Conservation (phyloP, 2,888 invertebrate species). For the Acanthosoma haemorrhoidale region DNA sequence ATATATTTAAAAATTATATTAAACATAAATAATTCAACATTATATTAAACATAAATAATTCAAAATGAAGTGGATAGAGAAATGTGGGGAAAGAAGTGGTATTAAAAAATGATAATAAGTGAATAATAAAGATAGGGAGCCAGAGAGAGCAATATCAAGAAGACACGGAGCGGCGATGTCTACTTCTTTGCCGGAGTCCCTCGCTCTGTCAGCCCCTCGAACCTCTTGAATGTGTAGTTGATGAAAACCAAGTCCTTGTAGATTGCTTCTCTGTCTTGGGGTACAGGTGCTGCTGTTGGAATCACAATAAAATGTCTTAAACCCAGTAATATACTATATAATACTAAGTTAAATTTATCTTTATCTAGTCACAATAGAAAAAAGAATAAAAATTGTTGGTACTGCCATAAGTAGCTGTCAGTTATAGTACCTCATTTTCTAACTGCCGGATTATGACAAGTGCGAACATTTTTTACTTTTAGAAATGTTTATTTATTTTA, state of each 20-base stretch:
- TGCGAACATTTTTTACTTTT: no score
- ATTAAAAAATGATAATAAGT: background rate
- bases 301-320: background rate
- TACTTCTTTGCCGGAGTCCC: constrained; percentile 77
- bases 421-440: no score
- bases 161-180: background rate
- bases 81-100: background rate
- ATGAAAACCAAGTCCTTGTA: constrained; percentile 99
- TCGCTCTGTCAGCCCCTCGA: constrained; percentile 92
- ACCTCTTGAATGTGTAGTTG: constrained; percentile 99
- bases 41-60: constrained; percentile 6
- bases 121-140: background rate
- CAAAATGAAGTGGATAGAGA: background rate
- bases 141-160: background rate
- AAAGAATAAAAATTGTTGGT: no score
- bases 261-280: constrained; percentile 83
- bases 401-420: no score
- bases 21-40: background rate
- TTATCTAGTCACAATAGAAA: no score
- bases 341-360: no score
- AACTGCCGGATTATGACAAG: no score
- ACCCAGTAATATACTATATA: no score
- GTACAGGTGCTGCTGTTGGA: constrained; percentile 71
- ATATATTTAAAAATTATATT: constrained; percentile 17
- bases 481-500: no score